A percentile compares a stretch with the other conserved stretches of the same genome.
phyloP scores from a whole-genome alignment of 2,113 vertebrate genomes.

The Heteronetta atricapilla region DNA sequence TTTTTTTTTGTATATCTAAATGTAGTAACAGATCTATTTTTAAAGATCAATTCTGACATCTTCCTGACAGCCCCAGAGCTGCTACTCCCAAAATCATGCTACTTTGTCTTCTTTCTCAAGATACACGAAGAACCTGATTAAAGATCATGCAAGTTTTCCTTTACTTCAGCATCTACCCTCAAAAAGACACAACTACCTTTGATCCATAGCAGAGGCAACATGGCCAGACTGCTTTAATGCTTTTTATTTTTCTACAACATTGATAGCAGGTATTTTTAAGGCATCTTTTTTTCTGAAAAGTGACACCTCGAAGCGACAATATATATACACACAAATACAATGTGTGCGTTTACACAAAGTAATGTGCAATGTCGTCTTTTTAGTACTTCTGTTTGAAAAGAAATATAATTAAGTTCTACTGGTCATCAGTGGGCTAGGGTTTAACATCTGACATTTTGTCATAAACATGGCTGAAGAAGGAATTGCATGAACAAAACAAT shows the following conservation, averaged over 20 bases:
- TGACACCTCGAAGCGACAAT: not conserved
- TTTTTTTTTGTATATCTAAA: not conserved
- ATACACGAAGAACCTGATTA: not conserved
- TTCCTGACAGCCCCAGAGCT: not conserved
- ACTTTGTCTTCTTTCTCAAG: not conserved
- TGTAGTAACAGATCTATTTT: conserved; percentile 44
- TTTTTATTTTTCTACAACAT: not conserved
- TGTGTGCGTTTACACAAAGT: not conserved
- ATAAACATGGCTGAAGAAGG: not conserved
- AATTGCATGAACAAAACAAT: not conserved
- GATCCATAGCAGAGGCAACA: not conserved
- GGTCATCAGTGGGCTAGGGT: not conserved
- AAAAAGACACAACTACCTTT: not conserved
- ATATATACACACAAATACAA: not conserved
- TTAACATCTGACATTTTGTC: not conserved
- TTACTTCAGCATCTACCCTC: not conserved
- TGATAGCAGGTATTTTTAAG: not conserved
- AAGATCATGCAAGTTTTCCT: not conserved
- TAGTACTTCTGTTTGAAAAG: not conserved
- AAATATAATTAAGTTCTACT: not conserved
- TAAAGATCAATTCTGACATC: conserved; percentile 8
- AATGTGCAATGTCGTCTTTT: not conserved
- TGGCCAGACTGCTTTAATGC: not conserved
- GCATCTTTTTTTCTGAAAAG: not conserved
- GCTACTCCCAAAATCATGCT: not conserved